Base-by-base conservation (phyloP, 2,888 invertebrate species). In the Congeria kusceri region DNA sequence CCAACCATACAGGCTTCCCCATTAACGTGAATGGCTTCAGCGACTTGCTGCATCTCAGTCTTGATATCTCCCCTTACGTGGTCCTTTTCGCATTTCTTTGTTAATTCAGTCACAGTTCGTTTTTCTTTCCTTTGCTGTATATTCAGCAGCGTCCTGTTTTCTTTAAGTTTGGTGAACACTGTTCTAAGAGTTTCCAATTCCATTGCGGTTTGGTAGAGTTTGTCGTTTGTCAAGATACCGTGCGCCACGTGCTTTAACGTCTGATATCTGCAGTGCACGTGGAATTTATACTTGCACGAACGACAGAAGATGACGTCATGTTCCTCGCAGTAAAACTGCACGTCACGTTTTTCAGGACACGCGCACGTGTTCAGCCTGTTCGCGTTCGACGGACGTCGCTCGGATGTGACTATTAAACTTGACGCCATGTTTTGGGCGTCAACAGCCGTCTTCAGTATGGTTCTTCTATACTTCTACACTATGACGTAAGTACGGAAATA, bases 121-220 rank as follows among this genome's bases (percentile, higher is more conserved):
- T 67, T 67, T 27, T 58, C 25, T 44, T 67, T 56, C 49, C 67
- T 28, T 29, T 67, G 44, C 58, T 58, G 67, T 27, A 67, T 39
- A 13, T 27, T 67, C 44, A 25, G 27, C 28, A 67, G 57, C n/a
- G 20, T 20, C 39, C 29, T 56, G 39, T 67, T 67, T 39, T 67
- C 67, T 27, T 58, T 56, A 32, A 67, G 23, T 27, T 46, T 57
- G n/a, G 44, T 11, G 44, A 67, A 67, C 15, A 67, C 67, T 7
- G 13, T 23, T 58, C 57, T 67, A 1, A 67, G 56, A 5, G 67
- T 44, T 4, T 23, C 44, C 46, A 67, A n/a, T 67, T 67, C 58
- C 15, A 32, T 67, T 1, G 57, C 5, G 25, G 58, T 57, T 27
- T 32, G 32, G 25, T 67, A n/a, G 20, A 57, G 49, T 27, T 67